Conservation (phyloP, 2,888 invertebrate genomes). For the Noctua fimbriata region DNA sequence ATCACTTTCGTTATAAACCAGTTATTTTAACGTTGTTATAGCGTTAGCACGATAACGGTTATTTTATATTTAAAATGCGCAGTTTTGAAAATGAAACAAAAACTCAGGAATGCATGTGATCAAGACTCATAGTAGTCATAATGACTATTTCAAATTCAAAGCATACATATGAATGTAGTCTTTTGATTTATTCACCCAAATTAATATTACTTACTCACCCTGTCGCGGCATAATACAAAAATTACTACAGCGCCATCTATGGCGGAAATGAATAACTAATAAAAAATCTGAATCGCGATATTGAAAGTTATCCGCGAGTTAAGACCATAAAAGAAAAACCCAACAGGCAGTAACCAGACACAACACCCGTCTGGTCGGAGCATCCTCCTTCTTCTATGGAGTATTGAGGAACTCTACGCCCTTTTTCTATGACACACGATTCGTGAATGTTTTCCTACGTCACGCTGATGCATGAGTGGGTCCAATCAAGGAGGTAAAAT, state of each 20-base stretch:
- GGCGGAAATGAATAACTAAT: background rate
- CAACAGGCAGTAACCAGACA: too few relatives aligned
- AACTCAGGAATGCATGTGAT: slow-evolving; percentile 49
- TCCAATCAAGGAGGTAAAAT: too few relatives aligned
- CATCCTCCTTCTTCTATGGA: too few relatives aligned
- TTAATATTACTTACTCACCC: too few relatives aligned
- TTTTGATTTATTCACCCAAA: background rate
- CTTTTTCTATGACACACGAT: too few relatives aligned
- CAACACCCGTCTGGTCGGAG: too few relatives aligned
- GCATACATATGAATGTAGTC: background rate
- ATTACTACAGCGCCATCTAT: background rate
- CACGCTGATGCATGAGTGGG: too few relatives aligned
- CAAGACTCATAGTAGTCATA: slow-evolving; percentile 6
- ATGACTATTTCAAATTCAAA: slow-evolving; percentile 10
- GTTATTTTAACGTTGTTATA: slow-evolving; percentile 46
- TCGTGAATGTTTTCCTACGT: too few relatives aligned
- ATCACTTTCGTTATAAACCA: slow-evolving; percentile 79
- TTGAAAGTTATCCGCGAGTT: too few relatives aligned
- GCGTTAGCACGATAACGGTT: slow-evolving; percentile 54
- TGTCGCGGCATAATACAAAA: background rate
- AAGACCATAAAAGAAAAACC: too few relatives aligned
- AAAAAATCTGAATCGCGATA: too few relatives aligned
- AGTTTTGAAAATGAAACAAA: slow-evolving; percentile 86
- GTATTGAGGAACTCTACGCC: too few relatives aligned
- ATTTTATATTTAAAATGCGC: slow-evolving; percentile 48